phyloP scores from a whole-genome alignment of 1,140 invertebrate species.

The Tribolium castaneum region DNA sequence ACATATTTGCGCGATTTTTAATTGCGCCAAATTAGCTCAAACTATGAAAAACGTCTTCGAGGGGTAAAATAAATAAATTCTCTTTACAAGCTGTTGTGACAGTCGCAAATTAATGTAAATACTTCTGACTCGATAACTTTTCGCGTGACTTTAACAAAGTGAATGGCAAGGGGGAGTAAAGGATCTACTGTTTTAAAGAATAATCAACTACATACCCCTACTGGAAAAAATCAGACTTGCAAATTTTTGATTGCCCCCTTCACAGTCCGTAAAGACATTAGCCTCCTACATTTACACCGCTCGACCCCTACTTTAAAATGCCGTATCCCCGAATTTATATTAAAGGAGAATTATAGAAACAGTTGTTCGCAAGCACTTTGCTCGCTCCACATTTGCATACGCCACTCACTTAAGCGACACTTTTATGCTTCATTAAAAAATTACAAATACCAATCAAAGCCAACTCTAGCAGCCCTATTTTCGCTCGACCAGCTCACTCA shows the following conservation, averaged over 20 bases:
- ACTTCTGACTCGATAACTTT: constrained; percentile 62
- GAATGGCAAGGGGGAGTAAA: constrained; percentile 51
- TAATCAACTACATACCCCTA: constrained; percentile 59
- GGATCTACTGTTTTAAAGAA: constrained; percentile 63
- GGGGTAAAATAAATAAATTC: constrained; percentile 55
- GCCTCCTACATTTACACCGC: constrained; percentile 60
- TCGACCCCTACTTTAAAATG: constrained; percentile 42
- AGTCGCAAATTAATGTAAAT: constrained; percentile 61
- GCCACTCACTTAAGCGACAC: constrained; percentile 25
- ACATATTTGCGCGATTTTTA: not conserved
- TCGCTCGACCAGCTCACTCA: not conserved
- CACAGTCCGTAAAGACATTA: constrained; percentile 64
- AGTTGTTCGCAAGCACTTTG: constrained; percentile 43
- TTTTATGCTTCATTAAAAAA: constrained; percentile 16
- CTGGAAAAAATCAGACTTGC: constrained; percentile 64
- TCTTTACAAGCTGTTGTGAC: constrained; percentile 59
- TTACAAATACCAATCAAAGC: not conserved
- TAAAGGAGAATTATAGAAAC: constrained; percentile 49
- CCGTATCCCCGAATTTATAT: constrained; percentile 44
- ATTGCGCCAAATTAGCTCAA: not conserved
- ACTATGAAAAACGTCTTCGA: constrained; percentile 36
- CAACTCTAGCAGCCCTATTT: too few relatives aligned
- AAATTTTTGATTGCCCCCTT: constrained; percentile 63
- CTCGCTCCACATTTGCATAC: constrained; percentile 27
- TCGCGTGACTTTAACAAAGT: constrained; percentile 58